phyloP scores from a whole-genome alignment of 1,140 invertebrate species.

The Trachelipus rathkii region DNA sequence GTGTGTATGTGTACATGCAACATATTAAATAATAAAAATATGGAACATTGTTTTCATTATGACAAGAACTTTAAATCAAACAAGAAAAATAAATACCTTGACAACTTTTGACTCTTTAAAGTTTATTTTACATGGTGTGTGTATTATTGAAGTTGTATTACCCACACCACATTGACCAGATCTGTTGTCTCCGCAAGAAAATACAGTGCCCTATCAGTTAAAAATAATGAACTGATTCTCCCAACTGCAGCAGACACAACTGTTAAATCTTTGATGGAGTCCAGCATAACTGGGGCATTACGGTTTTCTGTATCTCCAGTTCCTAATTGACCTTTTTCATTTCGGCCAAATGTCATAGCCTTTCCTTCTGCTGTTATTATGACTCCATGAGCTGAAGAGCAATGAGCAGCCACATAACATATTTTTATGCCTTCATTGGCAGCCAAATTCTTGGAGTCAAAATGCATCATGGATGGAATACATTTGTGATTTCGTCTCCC shows the following conservation, averaged over 20 bases:
- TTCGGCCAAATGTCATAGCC: conserved; percentile 73
- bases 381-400: conserved; percentile 74
- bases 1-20: too few species aligned
- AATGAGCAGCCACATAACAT: conserved; percentile 69
- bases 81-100: conserved; percentile 53
- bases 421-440: conserved; percentile 57
- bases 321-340: conserved; percentile 66
- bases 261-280: conserved; percentile 67
- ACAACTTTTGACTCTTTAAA: conserved; percentile 70
- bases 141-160: conserved; percentile 62
- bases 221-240: conserved; percentile 78
- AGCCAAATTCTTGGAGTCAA: conserved; percentile 60
- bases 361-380: conserved; percentile 79
- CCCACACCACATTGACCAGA: conserved; percentile 84
- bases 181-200: conserved; percentile 83
- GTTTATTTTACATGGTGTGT: conserved; percentile 61
- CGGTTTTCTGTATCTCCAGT: conserved; percentile 53
- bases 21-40: too few species aligned
- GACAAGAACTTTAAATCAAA: too few species aligned
- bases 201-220: conserved; percentile 83
- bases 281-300: conserved; percentile 70
- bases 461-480: conserved; percentile 57
- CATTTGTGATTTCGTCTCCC: conserved; percentile 60
- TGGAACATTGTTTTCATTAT: too few species aligned
- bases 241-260: conserved; percentile 82